These are phyloP conservation scores for Aradophagus sp. DNA, from an alignment of 1,140 invertebrate genomes.

Conservation along the genomic window DNA sequence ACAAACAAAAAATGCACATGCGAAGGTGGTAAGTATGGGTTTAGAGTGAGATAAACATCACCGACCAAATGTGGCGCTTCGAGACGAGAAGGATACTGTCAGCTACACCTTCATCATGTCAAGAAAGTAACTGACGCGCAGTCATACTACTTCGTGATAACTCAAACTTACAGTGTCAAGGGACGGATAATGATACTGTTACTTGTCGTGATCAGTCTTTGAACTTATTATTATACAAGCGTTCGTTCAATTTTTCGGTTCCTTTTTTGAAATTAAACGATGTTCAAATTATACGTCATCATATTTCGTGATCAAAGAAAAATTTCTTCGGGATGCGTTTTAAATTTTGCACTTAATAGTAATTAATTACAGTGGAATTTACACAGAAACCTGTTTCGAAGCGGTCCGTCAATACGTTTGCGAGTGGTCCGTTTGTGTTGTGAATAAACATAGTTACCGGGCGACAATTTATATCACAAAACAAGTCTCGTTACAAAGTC, in stretches of 20 bases:
- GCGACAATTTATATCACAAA: too few species aligned
- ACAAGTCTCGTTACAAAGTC: too few species aligned
- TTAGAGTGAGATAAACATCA: conserved; percentile 55
- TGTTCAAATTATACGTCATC: conserved; percentile 47
- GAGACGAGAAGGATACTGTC: conserved; percentile 52
- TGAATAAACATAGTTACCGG: too few species aligned
- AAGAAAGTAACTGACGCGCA: conserved; percentile 47
- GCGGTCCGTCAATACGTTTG: too few species aligned
- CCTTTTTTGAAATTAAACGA: conserved; percentile 47
- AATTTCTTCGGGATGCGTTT: background rate
- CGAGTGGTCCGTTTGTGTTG: too few species aligned
- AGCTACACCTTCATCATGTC: conserved; percentile 55
- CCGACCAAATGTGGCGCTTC: conserved; percentile 48
- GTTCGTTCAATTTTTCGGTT: conserved; percentile 23
- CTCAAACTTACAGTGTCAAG: conserved; percentile 46
- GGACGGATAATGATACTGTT: conserved; percentile 51
- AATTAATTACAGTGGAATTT: conserved; percentile 37
- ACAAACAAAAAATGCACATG: conserved; percentile 47
- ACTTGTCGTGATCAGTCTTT: conserved; percentile 49
- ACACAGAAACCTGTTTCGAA: too few species aligned
- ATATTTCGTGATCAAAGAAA: conserved; percentile 3
- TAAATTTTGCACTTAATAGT: conserved; percentile 16
- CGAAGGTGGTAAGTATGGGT: conserved; percentile 56
- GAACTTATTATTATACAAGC: conserved; percentile 44
- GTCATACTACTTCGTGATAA: conserved; percentile 48